Conservation (phyloP, 2,113 vertebrate species). For the Cebidichthys violaceus region DNA sequence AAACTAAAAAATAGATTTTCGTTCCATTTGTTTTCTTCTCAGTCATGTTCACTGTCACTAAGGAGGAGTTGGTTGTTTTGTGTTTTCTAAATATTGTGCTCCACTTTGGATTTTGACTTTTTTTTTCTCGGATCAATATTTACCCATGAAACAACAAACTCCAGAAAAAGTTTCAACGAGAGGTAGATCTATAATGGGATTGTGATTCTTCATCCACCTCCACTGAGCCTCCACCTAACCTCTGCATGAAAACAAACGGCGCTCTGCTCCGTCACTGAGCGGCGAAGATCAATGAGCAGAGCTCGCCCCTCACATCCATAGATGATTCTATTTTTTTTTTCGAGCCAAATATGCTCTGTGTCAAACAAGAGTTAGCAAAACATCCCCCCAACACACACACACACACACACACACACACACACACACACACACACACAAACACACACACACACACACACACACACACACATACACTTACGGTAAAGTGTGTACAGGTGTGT, state of each 20-base stretch:
- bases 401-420: neutral
- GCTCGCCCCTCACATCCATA: slow-evolving; percentile 16
- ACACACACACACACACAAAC: neutral
- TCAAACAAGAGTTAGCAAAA: slow-evolving; percentile 42
- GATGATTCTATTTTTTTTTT: neutral
- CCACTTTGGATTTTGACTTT: neutral
- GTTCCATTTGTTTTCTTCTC: neutral
- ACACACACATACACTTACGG: neutral
- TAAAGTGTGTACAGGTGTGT: neutral
- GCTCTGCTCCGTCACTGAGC: slow-evolving; percentile 30
- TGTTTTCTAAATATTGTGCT: neutral
- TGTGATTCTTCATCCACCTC: slow-evolving; percentile 56
- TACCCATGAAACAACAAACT: slow-evolving; percentile 39
- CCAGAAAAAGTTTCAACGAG: slow-evolving; percentile 39
- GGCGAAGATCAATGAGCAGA: slow-evolving; percentile 64
- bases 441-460: neutral
- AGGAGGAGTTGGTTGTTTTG: neutral
- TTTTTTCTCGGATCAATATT: slow-evolving; percentile 48
- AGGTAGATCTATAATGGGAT: slow-evolving; percentile 64
- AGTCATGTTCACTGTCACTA: neutral
- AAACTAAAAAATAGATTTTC: neutral
- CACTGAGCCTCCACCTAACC: slow-evolving; percentile 43
- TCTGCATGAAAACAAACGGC: slow-evolving; percentile 70
- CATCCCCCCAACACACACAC: neutral
- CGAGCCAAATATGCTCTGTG: slow-evolving; percentile 18